Evolutionary conservation across 2,888 invertebrate genomes (phyloP), one percentile per base, ranked within the genome.

Genomic region (Dryobota labecula): DNA sequence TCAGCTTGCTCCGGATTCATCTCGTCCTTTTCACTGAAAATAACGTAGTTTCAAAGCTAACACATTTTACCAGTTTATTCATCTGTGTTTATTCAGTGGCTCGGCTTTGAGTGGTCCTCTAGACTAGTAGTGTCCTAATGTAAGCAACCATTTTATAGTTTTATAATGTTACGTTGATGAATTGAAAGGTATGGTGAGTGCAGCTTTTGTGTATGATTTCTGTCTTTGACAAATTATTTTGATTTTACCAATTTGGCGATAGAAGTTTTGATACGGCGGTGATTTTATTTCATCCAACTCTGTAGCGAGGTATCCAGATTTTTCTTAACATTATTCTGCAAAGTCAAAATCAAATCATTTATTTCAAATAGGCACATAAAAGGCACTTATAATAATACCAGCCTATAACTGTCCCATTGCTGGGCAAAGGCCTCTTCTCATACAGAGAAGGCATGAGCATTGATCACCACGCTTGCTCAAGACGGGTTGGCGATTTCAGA

Each of bases 41-140:
- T 81, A 81, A 81, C 65, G 57, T 65, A 81, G 79, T 81, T 76
- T 71, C 77, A 81, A 71, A 76, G 81, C 77, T 76, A 76, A 79
- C 68, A 69, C 62, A 47, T 79, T 81, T 76, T 76, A 81, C 57
- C 64, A 51, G 82, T 62, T 62, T 68, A 76, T 72, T 68, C 62
- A 76, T 76, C 71, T 72, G 67, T 76, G 58, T 81, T 76, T 79
- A 66, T 72, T 72, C 82, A 79, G 82, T 76, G 49, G 71, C 56
- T 62, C 33, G 58, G 66, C 61, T 76, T 79, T 65, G 68, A 76
- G 51, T 38, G 43, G 47, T 49, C 33, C 43, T n/a, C 13, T 20
- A 30, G 60, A 30, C 30, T 30, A 9, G 20, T 56, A 27, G 27
- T 24, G 47, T 73, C 20, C 36, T 49, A 58, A 60, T 53, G 51